Evolutionary conservation across 2,888 invertebrate genomes (phyloP), one percentile per base, ranked within the genome.

Genomic region (Euzetes globulus): DNA sequence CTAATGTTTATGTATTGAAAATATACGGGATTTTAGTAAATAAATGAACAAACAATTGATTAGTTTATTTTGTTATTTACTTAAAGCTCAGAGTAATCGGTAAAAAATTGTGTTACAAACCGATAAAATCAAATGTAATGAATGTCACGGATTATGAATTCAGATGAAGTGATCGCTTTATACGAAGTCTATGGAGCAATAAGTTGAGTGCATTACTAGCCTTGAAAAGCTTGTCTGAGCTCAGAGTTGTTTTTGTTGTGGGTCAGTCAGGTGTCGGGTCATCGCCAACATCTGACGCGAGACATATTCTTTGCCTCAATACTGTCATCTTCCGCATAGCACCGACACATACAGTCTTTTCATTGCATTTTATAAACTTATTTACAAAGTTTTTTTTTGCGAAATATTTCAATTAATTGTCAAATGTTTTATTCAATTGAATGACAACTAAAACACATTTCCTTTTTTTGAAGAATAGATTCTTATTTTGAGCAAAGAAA

Each of bases 241-340:
- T n/a, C n/a, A n/a, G 4, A 22, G 7, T 58, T 58, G 9, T 11
- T 27, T 4, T 27, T 58, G 29, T 58, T 58, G 58, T 58, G 58
- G 58, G 58, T 58, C 58, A 58, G 58, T 58, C 58, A 58, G 58
- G 58, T 58, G 55, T 55, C 25, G n/a, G 55, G 55, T 55, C 55
- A 55, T 55, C 55, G 55, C 5, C 55, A 55, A 19, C 3, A 55
- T 22, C 55, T 55, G 55, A 19, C 19, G 25, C 25, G n/a, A 7
- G 22, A 11, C 47, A 47, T 47, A 17, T 15, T 17, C 47, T 9
- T 47, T 55, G 55, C n/a, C 22, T 7, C 9, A 55, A 55, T 55
- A 55, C 55, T 17, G n/a, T n/a, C n/a, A 19, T 55, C 19, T 9
- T 9, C 9, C 11, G n/a, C 55, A 55, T 7, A 55, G 22, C 19